Percentiles rank a stretch among this genome's conserved stretches.
These are phyloP conservation scores for Euschistus heros DNA, from an alignment of 1,140 invertebrate genomes.

Conservation along the genomic window DNA sequence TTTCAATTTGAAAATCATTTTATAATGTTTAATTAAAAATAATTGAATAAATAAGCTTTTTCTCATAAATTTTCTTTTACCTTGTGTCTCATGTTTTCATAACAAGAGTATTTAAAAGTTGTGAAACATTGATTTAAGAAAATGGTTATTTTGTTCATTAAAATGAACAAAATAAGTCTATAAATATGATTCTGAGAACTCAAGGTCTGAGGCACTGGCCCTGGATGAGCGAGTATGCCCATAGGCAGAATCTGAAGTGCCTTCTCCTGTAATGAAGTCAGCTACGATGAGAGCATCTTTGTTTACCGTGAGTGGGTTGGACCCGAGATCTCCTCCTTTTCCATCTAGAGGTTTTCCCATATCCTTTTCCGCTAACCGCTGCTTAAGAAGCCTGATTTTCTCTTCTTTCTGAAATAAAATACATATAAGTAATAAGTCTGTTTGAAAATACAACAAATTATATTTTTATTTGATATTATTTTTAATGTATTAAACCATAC, in stretches of 20 bases:
- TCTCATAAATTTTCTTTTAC: no score
- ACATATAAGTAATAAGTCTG: no score
- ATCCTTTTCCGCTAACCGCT: slow-evolving; percentile 65
- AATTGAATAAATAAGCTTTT: no score
- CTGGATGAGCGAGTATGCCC: slow-evolving; percentile 64
- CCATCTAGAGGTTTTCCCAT: slow-evolving; percentile 36
- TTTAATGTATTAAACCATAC: no score
- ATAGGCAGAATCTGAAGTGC: slow-evolving; percentile 61
- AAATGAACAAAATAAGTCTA: slow-evolving; percentile 37
- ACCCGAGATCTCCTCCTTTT: slow-evolving; percentile 27
- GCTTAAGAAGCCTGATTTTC: slow-evolving; percentile 66
- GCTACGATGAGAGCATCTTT: slow-evolving; percentile 49
- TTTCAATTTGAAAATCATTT: no score
- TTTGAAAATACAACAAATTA: no score
- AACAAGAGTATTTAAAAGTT: no score
- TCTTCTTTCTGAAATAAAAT: slow-evolving; percentile 65
- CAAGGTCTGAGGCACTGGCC: slow-evolving; percentile 68
- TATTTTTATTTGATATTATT: no score
- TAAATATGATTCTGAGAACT: slow-evolving; percentile 79
- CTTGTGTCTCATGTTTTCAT: no score
- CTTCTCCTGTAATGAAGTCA: slow-evolving; percentile 62
- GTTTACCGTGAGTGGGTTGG: slow-evolving; percentile 31
- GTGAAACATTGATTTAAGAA: no score
- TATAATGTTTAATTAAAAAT: no score
- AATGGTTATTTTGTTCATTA: no score